Percentiles rank a stretch among this genome's conserved stretches.
Evolutionary conservation across 1,140 invertebrate genomes (phyloP).

Genomic region (Mesaphorura yosii): DNA sequence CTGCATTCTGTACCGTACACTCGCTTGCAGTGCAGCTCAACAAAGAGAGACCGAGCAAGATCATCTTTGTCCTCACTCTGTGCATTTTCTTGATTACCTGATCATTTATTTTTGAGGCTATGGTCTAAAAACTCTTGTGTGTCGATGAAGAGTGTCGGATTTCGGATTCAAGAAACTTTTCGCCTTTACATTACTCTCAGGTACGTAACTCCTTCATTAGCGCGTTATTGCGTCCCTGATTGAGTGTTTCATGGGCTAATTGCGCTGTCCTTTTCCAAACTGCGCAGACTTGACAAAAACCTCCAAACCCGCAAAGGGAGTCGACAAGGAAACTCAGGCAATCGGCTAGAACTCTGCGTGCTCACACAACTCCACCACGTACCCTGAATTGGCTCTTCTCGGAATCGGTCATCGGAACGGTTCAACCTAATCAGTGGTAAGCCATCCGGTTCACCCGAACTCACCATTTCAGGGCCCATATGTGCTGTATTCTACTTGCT

Average conservation of each 20-base stretch:
- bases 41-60: too few species aligned
- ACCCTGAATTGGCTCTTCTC: constrained; percentile 43
- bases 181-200: constrained; percentile 17
- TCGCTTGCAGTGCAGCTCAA: too few species aligned
- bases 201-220: constrained; percentile 3
- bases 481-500: not conserved
- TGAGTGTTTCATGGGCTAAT: constrained; percentile 2
- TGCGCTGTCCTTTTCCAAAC: constrained; percentile 30
- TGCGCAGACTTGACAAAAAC: constrained; percentile 57
- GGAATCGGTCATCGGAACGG: not conserved
- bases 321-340: constrained; percentile 60
- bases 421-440: not conserved
- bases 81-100: too few species aligned
- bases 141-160: constrained; percentile 20
- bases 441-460: not conserved
- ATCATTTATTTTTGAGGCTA: too few species aligned
- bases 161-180: constrained; percentile 18
- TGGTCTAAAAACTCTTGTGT: too few species aligned
- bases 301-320: constrained; percentile 59
- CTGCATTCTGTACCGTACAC: too few species aligned
- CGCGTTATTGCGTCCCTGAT: not conserved
- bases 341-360: constrained; percentile 62
- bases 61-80: too few species aligned
- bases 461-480: not conserved
- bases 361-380: constrained; percentile 68